These are phyloP conservation scores for Dolichopus griseipennis DNA, from an alignment of 2,888 invertebrate species.

Conservation along the genomic window DNA sequence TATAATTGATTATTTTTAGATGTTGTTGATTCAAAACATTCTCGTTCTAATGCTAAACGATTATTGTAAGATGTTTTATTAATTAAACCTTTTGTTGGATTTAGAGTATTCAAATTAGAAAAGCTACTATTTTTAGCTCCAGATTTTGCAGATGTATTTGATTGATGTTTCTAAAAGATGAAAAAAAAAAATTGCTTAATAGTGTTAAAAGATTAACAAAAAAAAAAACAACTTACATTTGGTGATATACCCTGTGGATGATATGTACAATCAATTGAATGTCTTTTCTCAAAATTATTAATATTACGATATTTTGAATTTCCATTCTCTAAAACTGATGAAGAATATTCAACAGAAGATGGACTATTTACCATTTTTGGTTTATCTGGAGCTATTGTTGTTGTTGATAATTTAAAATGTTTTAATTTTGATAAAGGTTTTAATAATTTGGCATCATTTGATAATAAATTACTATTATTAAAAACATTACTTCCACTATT, in stretches of 20 bases:
- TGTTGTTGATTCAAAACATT: not conserved
- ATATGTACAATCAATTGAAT: constrained; percentile 27
- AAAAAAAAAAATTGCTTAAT: not conserved
- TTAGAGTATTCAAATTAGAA: not conserved
- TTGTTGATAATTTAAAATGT: constrained; percentile 19
- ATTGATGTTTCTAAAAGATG: not conserved
- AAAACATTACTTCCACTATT: not conserved
- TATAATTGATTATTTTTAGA: not conserved
- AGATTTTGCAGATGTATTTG: not conserved
- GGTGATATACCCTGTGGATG: constrained; percentile 11
- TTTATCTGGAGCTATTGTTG: constrained; percentile 1
- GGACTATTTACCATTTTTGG: not conserved
- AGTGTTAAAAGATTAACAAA: too few relatives aligned
- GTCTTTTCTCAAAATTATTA: constrained; percentile 24
- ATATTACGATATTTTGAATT: constrained; percentile 11
- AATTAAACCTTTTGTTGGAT: not conserved
- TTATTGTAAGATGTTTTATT: not conserved
- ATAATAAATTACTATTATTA: constrained; percentile 2
- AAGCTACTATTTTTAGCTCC: not conserved
- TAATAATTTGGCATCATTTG: constrained; percentile 13
- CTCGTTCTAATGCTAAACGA: not conserved
- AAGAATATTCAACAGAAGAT: constrained; percentile 1
- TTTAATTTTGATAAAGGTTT: constrained; percentile 17
- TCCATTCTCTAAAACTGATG: not conserved
- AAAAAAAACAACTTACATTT: not conserved